A percentile compares a stretch with the other conserved stretches of the same genome.
phyloP scores from a whole-genome alignment of 2,888 invertebrate genomes.

The Plebejus anna region DNA sequence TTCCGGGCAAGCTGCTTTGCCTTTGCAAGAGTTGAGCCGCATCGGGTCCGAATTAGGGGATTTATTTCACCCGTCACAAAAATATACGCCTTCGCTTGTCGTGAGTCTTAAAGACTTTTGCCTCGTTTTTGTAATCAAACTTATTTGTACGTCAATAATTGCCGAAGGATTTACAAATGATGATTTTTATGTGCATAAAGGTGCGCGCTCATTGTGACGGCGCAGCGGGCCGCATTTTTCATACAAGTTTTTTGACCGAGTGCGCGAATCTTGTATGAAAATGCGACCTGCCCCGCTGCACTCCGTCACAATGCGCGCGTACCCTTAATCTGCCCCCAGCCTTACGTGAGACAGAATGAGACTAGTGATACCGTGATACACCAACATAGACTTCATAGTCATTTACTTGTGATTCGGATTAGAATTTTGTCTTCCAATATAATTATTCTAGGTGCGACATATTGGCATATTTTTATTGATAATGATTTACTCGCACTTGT shows the following conservation, averaged over 20 bases:
- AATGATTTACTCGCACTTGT: slow-evolving; percentile 2
- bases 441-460: background rate
- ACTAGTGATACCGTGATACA: background rate
- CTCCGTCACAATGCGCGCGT: no score
- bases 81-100: background rate
- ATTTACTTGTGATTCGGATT: background rate
- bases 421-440: slow-evolving; percentile 21
- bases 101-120: background rate
- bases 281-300: no score
- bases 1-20: background rate
- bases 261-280: no score
- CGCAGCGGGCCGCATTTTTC: no score
- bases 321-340: background rate
- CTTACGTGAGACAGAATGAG: background rate
- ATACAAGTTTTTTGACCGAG: no score
- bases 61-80: background rate
- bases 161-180: background rate
- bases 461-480: slow-evolving; percentile 11
- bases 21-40: background rate
- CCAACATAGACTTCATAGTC: background rate
- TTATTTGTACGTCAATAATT: background rate
- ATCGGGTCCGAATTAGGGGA: background rate
- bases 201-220: no score
- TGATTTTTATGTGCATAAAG: background rate
- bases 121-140: background rate